Percentiles rank a stretch among this genome's conserved stretches.
phyloP scores from a whole-genome alignment of 1,140 invertebrate genomes.

The Hirudo medicinalis region DNA sequence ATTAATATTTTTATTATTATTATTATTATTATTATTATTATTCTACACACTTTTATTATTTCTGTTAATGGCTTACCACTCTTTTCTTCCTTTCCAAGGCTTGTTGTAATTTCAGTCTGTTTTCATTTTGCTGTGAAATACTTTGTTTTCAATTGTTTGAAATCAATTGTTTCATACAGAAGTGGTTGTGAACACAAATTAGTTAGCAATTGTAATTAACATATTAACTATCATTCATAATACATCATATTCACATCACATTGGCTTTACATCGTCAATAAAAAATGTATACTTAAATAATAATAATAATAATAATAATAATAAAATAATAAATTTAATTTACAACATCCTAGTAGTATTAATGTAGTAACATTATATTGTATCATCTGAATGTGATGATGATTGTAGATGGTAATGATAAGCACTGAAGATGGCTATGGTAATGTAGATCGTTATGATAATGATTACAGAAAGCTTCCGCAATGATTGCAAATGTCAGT shows the following conservation, averaged over 20 bases:
- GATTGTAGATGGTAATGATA: no score
- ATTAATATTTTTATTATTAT: background rate
- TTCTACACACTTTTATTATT: background rate
- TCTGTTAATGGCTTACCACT: background rate
- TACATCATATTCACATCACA: no score
- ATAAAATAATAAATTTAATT: no score
- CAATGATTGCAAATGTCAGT: no score
- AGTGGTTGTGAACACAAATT: background rate
- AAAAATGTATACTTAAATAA: background rate
- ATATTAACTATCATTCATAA: no score
- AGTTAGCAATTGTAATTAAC: background rate
- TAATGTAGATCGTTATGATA: no score
- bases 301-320: background rate
- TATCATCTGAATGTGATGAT: no score
- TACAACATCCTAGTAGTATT: no score
- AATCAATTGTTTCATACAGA: background rate
- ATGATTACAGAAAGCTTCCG: no score
- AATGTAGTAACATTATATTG: no score
- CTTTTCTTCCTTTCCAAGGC: conserved; percentile 3
- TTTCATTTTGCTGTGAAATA: background rate
- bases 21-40: background rate
- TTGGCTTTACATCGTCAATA: background rate
- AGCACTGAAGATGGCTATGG: no score
- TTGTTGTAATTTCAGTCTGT: conserved; percentile 5
- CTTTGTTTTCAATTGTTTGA: no score